Percentiles rank a stretch among this genome's conserved stretches.
These are phyloP conservation scores for Aromia moschata DNA, from an alignment of 2,888 invertebrate species.

Conservation along the genomic window DNA sequence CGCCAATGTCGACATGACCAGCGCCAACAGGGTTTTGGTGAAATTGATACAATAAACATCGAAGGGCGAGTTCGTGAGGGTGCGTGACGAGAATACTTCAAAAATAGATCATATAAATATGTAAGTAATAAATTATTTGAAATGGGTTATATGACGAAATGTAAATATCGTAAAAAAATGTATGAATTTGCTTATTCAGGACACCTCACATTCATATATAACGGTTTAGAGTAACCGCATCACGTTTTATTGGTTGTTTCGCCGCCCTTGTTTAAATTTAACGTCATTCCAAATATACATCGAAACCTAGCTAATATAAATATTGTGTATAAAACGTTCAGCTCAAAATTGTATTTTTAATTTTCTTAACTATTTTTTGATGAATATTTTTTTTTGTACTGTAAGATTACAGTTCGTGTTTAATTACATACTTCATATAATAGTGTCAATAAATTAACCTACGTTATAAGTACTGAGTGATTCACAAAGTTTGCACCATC, in stretches of 20 bases:
- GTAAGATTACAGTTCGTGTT: too few species aligned
- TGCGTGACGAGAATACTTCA: constrained; percentile 50
- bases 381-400: too few species aligned
- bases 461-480: too few species aligned
- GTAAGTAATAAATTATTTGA: constrained; percentile 25
- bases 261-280: too few species aligned
- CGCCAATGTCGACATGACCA: constrained; percentile 22
- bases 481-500: too few species aligned
- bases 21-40: constrained; percentile 43
- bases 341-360: too few species aligned
- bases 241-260: constrained; percentile 3
- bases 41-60: constrained; percentile 59
- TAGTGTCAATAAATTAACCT: too few species aligned
- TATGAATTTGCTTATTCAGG: constrained; percentile 22
- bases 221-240: constrained; percentile 1
- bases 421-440: too few species aligned
- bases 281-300: too few species aligned
- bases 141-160: constrained; percentile 18
- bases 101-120: constrained; percentile 27
- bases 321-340: too few species aligned
- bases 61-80: constrained; percentile 48
- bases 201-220: constrained; percentile 3
- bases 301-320: too few species aligned
- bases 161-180: constrained; percentile 21
- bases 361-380: too few species aligned